These are phyloP conservation scores for Archaeoteleia sp. DNA, from an alignment of 2,888 invertebrate genomes.

Conservation along the genomic window DNA sequence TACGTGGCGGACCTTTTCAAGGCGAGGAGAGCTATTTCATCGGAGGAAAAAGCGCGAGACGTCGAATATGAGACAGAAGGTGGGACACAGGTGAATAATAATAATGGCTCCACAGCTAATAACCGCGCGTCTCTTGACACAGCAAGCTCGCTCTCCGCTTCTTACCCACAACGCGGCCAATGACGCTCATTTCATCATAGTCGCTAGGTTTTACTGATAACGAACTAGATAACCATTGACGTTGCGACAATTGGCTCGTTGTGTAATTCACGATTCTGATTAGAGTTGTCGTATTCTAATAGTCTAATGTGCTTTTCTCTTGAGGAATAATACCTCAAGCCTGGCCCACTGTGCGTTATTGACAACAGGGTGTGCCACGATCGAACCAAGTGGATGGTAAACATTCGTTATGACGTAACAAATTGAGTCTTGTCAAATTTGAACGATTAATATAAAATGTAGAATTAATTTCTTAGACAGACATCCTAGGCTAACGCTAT, in stretches of 20 bases:
- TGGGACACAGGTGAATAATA: constrained; percentile 74
- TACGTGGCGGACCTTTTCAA: constrained; percentile 67
- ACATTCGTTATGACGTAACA: background rate
- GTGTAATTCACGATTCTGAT: constrained; percentile 13
- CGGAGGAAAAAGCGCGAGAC: constrained; percentile 59
- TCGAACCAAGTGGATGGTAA: constrained; percentile 2
- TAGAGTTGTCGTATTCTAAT: too few species aligned
- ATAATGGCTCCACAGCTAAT: constrained; percentile 70
- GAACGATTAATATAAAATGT: too few species aligned
- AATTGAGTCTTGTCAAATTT: background rate
- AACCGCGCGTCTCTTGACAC: constrained; percentile 69
- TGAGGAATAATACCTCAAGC: too few species aligned
- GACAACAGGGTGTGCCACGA: constrained; percentile 31
- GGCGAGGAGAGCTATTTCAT: constrained; percentile 45
- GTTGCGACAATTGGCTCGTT: constrained; percentile 24
- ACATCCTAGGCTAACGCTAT: too few species aligned
- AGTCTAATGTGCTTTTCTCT: too few species aligned
- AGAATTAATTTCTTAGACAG: too few species aligned
- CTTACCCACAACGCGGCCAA: constrained; percentile 55
- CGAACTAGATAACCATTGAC: constrained; percentile 14
- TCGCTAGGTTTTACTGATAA: constrained; percentile 38
- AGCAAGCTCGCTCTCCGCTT: constrained; percentile 65
- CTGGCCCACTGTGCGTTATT: constrained; percentile 15
- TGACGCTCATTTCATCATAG: constrained; percentile 47
- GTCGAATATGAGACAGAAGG: constrained; percentile 66